Evolutionary conservation across 2,888 invertebrate species (phyloP), one percentile per base, ranked within the genome.

Genomic region (Adelognathus sp.): DNA sequence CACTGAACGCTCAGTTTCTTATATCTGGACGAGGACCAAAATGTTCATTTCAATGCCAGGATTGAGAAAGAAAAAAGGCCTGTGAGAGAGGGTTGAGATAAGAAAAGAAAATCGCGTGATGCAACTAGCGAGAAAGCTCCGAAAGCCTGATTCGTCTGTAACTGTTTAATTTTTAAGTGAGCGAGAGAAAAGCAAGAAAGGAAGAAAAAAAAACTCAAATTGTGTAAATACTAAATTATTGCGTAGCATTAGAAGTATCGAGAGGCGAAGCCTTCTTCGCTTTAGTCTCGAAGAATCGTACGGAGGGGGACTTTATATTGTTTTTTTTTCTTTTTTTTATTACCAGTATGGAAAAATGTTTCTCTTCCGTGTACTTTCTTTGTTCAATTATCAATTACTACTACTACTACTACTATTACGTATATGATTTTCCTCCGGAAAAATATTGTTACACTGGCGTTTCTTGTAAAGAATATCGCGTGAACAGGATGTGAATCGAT

Each of bases 221-320:
- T 86, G 81, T 89, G 88, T 88, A 89, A 71, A 87, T 88, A 88
- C 82, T 89, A 88, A 89, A 89, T 89, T 89, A 88, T 88, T 88
- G 56, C 82, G 82, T 83, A 78, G 83, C 81, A 81, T 83, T 78
- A 76, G 80, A 41, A 76, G 79, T 76, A 60, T 81, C 72, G 79
- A 81, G 76, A 81, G 76, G 66, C 60, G 70, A 71, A 75, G 74
- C 46, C 61, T 67, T 64, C 76, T 81, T 75, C 77, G 82, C 76
- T 76, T 70, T 80, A 80, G 79, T 81, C 81, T 80, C 75, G 77
- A 80, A 67, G 63, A 72, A 81, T 76, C 76, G 72, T 75, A 77
- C 61, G 67, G 80, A 82, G 58, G 52, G 36, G 50, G 24, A 46
- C 29, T 63, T 24, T 24, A 33, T 16, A 18, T 64, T 64, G 21